These are phyloP conservation scores for Tetranychus cinnabarinus DNA, from an alignment of 1,140 invertebrate genomes.

Conservation along the genomic window DNA sequence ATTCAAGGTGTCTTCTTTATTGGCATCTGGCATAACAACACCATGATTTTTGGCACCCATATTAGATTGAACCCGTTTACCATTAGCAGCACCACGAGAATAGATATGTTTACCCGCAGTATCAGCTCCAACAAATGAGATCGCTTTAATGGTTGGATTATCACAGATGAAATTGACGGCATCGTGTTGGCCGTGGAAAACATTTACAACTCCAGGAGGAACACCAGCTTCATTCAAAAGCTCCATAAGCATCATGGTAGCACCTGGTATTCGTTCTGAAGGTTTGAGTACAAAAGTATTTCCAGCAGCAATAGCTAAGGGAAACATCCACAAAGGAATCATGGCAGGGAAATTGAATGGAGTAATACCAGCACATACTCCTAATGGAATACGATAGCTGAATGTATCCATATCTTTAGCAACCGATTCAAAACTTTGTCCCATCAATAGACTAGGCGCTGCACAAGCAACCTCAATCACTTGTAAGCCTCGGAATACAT, in stretches of 20 bases:
- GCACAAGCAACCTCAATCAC: slow-evolving; percentile 89
- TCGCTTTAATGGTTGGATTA: slow-evolving; percentile 88
- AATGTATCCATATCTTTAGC: slow-evolving; percentile 79
- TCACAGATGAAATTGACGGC: slow-evolving; percentile 87
- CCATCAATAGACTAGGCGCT: slow-evolving; percentile 68
- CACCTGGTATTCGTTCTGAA: slow-evolving; percentile 89
- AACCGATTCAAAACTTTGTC: slow-evolving; percentile 72
- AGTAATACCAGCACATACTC: slow-evolving; percentile 67
- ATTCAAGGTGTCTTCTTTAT: slow-evolving; percentile 86
- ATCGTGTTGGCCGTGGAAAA: slow-evolving; percentile 83
- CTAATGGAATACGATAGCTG: slow-evolving; percentile 67
- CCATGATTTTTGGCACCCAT: slow-evolving; percentile 98
- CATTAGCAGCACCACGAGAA: slow-evolving; percentile 55
- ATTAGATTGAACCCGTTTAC: slow-evolving; percentile 92
- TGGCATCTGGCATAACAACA: slow-evolving; percentile 84
- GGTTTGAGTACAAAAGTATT: slow-evolving; percentile 52
- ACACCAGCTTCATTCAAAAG: slow-evolving; percentile 67
- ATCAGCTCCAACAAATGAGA: slow-evolving; percentile 94
- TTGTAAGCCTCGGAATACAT: slow-evolving; percentile 88
- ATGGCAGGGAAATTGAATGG: slow-evolving; percentile 72
- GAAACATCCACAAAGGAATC: slow-evolving; percentile 99
- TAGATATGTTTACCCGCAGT: slow-evolving; percentile 90
- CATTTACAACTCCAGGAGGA: slow-evolving; percentile 77
- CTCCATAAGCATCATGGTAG: slow-evolving; percentile 78
- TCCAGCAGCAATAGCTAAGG: slow-evolving; percentile 71